Conservation (phyloP, 2,113 vertebrate genomes). For the Clarias magur region DNA sequence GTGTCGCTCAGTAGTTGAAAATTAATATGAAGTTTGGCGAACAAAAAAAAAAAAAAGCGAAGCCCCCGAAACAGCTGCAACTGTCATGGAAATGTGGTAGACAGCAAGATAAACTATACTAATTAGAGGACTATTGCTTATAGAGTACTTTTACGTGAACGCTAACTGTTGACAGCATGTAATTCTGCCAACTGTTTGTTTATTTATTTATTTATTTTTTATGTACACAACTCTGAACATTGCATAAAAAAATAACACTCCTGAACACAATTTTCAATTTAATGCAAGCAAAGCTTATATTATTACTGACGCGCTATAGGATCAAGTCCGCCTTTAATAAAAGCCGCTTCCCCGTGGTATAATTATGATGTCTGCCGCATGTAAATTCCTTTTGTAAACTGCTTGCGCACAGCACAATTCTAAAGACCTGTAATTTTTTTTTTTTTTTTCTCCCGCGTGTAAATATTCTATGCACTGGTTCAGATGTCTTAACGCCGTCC, state of each 20-base stretch:
- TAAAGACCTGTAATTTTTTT: background rate
- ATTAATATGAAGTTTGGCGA: background rate
- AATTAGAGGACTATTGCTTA: background rate
- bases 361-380: too few relatives aligned
- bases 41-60: background rate
- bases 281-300: background rate
- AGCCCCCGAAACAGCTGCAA: background rate
- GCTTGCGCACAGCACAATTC: background rate
- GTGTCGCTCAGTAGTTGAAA: background rate
- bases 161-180: background rate
- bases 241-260: background rate
- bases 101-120: background rate
- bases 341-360: background rate
- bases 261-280: background rate
- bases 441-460: background rate
- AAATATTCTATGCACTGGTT: background rate
- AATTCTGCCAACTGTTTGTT: background rate
- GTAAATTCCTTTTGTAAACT: background rate
- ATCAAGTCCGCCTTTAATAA: background rate
- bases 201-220: background rate
- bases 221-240: background rate
- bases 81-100: background rate
- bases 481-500: background rate
- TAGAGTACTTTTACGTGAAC: background rate
- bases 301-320: background rate